These are phyloP conservation scores for Drosophila pegasa DNA, from an alignment of 2,888 invertebrate genomes.

Conservation along the genomic window DNA sequence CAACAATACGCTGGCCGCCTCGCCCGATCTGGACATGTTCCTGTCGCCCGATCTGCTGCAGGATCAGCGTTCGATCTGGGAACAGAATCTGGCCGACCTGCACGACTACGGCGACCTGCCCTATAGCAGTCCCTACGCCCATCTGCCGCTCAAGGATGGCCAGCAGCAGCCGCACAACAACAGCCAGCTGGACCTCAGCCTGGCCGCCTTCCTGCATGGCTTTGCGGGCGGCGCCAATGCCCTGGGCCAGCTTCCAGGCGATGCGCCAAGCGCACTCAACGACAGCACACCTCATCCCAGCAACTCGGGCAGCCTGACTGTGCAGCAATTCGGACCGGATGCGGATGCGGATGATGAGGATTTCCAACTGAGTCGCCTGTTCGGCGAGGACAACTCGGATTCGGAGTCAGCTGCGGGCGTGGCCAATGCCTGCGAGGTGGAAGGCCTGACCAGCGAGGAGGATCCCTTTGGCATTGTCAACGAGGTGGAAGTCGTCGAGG, in stretches of 20 bases:
- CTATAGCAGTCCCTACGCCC: constrained; percentile 74
- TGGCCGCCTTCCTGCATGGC: constrained; percentile 73
- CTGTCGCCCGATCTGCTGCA: constrained; percentile 82
- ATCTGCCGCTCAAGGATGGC: constrained; percentile 85
- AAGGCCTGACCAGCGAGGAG: constrained; percentile 55
- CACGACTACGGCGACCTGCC: constrained; percentile 86
- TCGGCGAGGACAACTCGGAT: constrained; percentile 49
- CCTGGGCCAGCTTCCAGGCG: constrained; percentile 19
- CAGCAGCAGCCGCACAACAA: constrained; percentile 78
- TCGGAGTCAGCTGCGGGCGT: constrained; percentile 44
- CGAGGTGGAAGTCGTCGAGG: constrained; percentile 73
- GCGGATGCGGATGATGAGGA: constrained; percentile 56
- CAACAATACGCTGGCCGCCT: constrained; percentile 26
- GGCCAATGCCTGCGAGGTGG: constrained; percentile 67
- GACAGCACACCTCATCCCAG: constrained; percentile 80
- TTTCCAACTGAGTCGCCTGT: constrained; percentile 47
- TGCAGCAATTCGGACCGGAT: constrained; percentile 59
- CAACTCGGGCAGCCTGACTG: constrained; percentile 61
- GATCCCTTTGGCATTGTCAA: constrained; percentile 66
- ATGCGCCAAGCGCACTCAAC: constrained; percentile 67
- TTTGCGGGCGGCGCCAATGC: constrained; percentile 47
- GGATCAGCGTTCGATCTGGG: constrained; percentile 85
- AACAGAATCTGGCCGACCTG: constrained; percentile 87
- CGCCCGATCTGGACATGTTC: constrained; percentile 78
- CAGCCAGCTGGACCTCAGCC: constrained; percentile 69